Percentiles rank a stretch among this genome's conserved stretches.
Evolutionary conservation across 2,113 vertebrate species (phyloP).

Genomic region (Equus quagga): DNA sequence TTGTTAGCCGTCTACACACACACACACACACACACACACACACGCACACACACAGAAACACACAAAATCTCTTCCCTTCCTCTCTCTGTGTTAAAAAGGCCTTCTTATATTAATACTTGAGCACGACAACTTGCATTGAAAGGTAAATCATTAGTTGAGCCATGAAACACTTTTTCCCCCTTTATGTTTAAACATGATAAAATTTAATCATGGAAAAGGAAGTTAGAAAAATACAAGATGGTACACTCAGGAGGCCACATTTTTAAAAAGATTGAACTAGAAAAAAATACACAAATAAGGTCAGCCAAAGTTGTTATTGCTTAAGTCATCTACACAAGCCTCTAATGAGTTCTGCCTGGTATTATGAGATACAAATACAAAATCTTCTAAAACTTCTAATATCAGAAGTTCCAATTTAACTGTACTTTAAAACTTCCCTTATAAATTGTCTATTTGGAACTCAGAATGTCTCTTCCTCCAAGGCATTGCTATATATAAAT

Average conservation of each 20-base stretch:
- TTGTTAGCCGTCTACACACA: background rate
- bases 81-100: background rate
- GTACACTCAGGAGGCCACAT: background rate
- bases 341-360: background rate
- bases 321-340: background rate
- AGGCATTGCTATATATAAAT: background rate
- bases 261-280: background rate
- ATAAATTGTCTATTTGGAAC: background rate
- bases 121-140: background rate
- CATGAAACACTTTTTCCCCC: background rate
- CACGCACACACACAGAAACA: background rate
- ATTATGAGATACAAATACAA: background rate
- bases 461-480: background rate
- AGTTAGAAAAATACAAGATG: background rate
- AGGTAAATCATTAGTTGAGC: background rate
- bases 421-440: background rate
- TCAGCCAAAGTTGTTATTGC: background rate
- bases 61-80: background rate
- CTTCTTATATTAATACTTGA: constrained; percentile 4
- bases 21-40: background rate
- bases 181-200: background rate
- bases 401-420: background rate
- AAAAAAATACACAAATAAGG: background rate
- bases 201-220: background rate
- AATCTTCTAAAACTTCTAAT: background rate